A percentile compares a stretch with the other conserved stretches of the same genome.
Evolutionary conservation across 1,140 invertebrate genomes (phyloP).

Genomic region (Zaprionus inermis): DNA sequence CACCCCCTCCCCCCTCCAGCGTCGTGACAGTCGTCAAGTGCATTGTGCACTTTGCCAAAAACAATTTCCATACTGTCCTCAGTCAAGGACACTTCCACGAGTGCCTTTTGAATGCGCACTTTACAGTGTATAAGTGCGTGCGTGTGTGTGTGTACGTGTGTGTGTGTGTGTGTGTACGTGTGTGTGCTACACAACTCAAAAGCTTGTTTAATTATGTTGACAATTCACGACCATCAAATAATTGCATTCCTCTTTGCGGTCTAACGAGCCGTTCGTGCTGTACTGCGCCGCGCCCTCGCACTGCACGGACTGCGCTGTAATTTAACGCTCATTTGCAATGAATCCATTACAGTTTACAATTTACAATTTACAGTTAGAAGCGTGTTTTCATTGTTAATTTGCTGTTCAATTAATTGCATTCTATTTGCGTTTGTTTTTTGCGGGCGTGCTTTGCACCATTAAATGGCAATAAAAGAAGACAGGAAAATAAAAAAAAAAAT

Average conservation of each 20-base stretch:
- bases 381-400: neutral
- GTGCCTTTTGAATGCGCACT: slow-evolving; percentile 4
- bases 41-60: slow-evolving; percentile 81
- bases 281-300: neutral
- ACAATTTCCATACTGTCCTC: slow-evolving; percentile 63
- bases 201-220: slow-evolving; percentile 51
- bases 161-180: slow-evolving; percentile 16
- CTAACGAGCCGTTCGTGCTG: slow-evolving; percentile 25
- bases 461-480: neutral
- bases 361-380: neutral
- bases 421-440: neutral
- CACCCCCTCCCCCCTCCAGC: neutral
- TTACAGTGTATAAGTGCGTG: slow-evolving; percentile 3
- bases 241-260: slow-evolving; percentile 42
- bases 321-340: neutral
- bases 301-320: neutral
- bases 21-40: slow-evolving; percentile 79
- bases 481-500: neutral
- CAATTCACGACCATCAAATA: slow-evolving; percentile 44
- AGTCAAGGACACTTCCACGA: slow-evolving; percentile 45
- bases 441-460: neutral
- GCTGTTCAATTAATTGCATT: slow-evolving; percentile 3
- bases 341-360: no score
- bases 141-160: slow-evolving; percentile 21
- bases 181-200: slow-evolving; percentile 23